Percentiles rank a stretch among this genome's conserved stretches.
phyloP scores from a whole-genome alignment of 2,113 vertebrate species.

The Potamarius usumacintae region DNA sequence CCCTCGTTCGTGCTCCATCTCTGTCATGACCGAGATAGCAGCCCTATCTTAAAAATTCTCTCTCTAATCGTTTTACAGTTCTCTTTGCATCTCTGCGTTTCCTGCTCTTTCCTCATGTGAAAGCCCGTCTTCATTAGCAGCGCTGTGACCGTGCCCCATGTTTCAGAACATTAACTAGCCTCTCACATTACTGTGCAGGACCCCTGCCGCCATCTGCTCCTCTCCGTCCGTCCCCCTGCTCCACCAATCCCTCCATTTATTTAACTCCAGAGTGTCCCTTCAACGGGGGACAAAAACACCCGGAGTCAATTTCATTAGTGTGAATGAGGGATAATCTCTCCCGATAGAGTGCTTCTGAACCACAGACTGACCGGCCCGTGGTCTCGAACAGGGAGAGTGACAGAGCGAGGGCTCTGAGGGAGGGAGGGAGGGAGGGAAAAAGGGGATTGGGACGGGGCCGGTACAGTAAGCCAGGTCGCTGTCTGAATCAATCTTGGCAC shows the following conservation, averaged over 20 bases:
- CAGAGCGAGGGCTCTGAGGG: slow-evolving; percentile 55
- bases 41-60: slow-evolving; percentile 15
- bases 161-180: slow-evolving; percentile 84
- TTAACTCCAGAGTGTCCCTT: slow-evolving; percentile 78
- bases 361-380: slow-evolving; percentile 54
- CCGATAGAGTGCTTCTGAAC: slow-evolving; percentile 69
- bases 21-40: not conserved
- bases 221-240: slow-evolving; percentile 68
- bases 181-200: slow-evolving; percentile 84
- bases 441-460: slow-evolving; percentile 58
- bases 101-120: slow-evolving; percentile 57
- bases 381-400: slow-evolving; percentile 58
- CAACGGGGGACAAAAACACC: slow-evolving; percentile 70
- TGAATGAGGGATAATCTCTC: slow-evolving; percentile 81
- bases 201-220: slow-evolving; percentile 84
- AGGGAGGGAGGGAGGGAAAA: slow-evolving; percentile 56
- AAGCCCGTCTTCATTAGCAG: slow-evolving; percentile 66
- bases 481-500: slow-evolving; percentile 89
- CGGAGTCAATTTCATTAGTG: slow-evolving; percentile 83
- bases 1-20: not conserved
- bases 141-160: slow-evolving; percentile 65
- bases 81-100: not conserved
- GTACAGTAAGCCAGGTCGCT: slow-evolving; percentile 82
- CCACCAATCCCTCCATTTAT: slow-evolving; percentile 80
- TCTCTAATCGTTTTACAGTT: not conserved